Base-by-base conservation (phyloP, 2,888 invertebrate species). In the Cabera pusaria region DNA sequence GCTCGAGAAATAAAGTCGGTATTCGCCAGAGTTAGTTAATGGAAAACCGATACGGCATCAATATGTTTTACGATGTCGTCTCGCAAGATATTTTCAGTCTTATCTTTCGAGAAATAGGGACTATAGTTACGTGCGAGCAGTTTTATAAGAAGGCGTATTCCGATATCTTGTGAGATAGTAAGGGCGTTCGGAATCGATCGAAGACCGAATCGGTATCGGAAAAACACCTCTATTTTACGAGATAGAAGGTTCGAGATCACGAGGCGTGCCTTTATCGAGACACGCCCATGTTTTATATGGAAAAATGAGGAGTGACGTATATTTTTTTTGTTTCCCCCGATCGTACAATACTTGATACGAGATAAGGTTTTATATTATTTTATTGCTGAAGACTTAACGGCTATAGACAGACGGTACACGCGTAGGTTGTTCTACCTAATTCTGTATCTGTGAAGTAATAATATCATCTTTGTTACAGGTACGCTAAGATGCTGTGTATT, bases 31-130 rank as follows among this genome's bases (percentile, higher is more conserved):
- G 41, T 6, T 28, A 19, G 26, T 58, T 86, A 88, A 88, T 88
- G 88, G 88, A 88, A 87, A 88, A 88, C 88, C 88, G 81, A 88
- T 88, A 88, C 65, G 76, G 72, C 88, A 86, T 88, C 87, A 88
- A 88, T 88, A 88, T 79, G 79, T 87, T 87, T 83, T 72, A 83
- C 80, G 64, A 64, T 63, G 53, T 46, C 49, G 40, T 47, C 45
- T 47, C 45, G 31, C 65, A 59, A 57, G 54, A 56, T 54, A 81
- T 59, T 67, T 57, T 53, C 50, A 46, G 56, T 69, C 67, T 60
- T 79, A 65, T 28, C 0, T 0, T 0, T 1, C 12, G 18, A 23
- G 44, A 8, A 42, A 57, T 82, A 86, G 65, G 71, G 82, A 70
- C 49, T 50, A 70, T 32, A 67, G 61, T 84, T 12, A 41, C 24